phyloP scores from a whole-genome alignment of 2,113 vertebrate species.

The Murina feae region DNA sequence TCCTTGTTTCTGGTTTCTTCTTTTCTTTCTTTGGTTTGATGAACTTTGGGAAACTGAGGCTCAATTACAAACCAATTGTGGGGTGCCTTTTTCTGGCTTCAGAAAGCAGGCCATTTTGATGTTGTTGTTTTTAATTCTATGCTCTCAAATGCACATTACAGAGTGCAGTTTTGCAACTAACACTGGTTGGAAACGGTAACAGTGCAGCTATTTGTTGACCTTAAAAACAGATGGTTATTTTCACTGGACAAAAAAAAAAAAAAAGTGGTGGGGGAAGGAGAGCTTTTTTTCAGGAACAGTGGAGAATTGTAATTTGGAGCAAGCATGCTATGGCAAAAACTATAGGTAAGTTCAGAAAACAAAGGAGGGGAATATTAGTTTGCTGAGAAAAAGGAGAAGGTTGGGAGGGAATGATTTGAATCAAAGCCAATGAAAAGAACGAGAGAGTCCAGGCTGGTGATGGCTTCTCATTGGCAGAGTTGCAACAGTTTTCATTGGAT shows the following conservation, averaged over 20 bases:
- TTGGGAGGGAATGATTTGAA: too few species aligned
- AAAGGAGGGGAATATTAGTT: neutral
- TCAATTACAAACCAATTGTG: constrained; percentile 21
- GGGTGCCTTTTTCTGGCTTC: constrained; percentile 50
- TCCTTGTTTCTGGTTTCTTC: neutral
- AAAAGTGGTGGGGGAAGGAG: fast-evolving
- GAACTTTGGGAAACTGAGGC: constrained; percentile 64
- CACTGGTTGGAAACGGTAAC: constrained; percentile 45
- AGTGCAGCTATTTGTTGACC: constrained; percentile 16
- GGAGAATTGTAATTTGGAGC: neutral
- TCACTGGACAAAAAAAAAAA: neutral
- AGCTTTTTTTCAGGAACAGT: neutral
- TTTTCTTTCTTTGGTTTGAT: neutral
- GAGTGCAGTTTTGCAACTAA: constrained; percentile 44
- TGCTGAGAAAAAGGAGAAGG: neutral
- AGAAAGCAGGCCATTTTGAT: constrained; percentile 62
- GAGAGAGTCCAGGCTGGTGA: neutral
- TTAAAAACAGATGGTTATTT: neutral
- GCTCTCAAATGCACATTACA: constrained; percentile 46
- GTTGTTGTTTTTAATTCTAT: constrained; percentile 49
- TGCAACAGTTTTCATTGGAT: neutral
- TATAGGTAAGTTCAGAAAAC: neutral
- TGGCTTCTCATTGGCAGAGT: neutral
- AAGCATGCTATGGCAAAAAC: neutral
- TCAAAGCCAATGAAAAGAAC: neutral